Base-by-base conservation (phyloP, 2,888 invertebrate genomes). In the Ditula angustiorana region DNA sequence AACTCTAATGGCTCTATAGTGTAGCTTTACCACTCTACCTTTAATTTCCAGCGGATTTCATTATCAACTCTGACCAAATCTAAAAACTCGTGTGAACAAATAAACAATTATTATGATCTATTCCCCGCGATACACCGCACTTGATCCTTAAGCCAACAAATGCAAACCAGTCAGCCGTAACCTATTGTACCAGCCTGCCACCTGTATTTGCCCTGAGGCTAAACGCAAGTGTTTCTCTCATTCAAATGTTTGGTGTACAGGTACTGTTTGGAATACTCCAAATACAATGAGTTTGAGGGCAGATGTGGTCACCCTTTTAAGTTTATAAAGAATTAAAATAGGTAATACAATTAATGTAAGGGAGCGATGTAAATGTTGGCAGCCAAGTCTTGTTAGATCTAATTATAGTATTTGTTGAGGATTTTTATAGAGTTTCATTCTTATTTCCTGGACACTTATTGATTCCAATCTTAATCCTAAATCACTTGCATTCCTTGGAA, bases 121-220 rank as follows among this genome's bases (percentile, higher is more conserved):
- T 30, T 33, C 30, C 26, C 37, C 11, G 3, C 26, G 2, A n/a
- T 21, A n/a, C 37, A 19, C 11, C 26, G 11, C 16, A 37, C 46
- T 55, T 46, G 56, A 57, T 57, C 57, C 41, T 19, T 33, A 24
- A 50, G 41, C 50, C 50, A 63, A 57, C 57, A 63, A n/a, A n/a
- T n/a, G n/a, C n/a, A n/a, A 16, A 8, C 13, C 46, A 66, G 30
- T 60, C 62, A 63, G 61, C 68, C 68, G 44, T 63, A 52, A 37
- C 56, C 44, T 66, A 67, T 71, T 67, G 64, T 56, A 59, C 67
- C 60, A 59, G 53, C 55, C 70, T 71, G 72, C 50, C 90, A 90
- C 90, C 90, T 90, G 90, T 90, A 76, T 90, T 90, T 90, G 76
- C 87, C 86, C 78, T 76, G 55, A 62, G 77, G 88, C 86, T 88